These are phyloP conservation scores for Zaprionus obscuricornis DNA, from an alignment of 2,888 invertebrate genomes.

Conservation along the genomic window DNA sequence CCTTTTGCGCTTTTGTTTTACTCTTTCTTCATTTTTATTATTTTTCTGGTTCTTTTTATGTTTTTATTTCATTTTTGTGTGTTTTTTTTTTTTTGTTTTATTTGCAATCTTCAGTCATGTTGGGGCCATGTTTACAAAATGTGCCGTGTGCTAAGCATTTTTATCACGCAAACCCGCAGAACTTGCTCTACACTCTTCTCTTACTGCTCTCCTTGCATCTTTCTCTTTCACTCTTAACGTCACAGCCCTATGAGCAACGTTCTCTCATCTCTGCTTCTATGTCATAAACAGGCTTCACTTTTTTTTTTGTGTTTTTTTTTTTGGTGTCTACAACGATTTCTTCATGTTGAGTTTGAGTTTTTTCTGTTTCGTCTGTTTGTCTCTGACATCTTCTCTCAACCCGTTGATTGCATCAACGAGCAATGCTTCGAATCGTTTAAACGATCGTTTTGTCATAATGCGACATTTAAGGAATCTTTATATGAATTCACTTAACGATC, in stretches of 20 bases:
- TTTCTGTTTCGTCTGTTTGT: conserved; percentile 23
- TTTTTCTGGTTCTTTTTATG: not conserved
- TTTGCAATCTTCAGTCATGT: conserved; percentile 52
- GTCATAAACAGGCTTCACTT: conserved; percentile 38
- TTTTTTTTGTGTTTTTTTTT: conserved; percentile 30
- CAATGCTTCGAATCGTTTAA: conserved; percentile 52
- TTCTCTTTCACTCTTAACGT: no score
- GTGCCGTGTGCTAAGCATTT: conserved; percentile 74
- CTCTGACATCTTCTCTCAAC: not conserved
- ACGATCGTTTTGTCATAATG: conserved; percentile 81
- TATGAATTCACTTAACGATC: conserved; percentile 76
- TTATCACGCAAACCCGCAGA: conserved; percentile 66
- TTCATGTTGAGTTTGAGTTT: conserved; percentile 9
- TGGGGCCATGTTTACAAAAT: conserved; percentile 76
- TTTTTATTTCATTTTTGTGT: conserved; percentile 19
- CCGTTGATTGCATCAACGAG: conserved; percentile 2
- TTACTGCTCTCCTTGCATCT: no score
- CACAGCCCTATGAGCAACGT: no score
- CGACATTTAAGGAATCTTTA: conserved; percentile 80
- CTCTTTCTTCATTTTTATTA: no score
- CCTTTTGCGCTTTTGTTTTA: no score
- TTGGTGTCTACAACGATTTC: conserved; percentile 7
- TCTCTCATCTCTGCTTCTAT: conserved; percentile 8
- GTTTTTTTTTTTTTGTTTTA: conserved; percentile 23
- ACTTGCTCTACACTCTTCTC: no score